A percentile compares a stretch with the other conserved stretches of the same genome.
These are phyloP conservation scores for Calonectris borealis DNA, from an alignment of 2,113 vertebrate species.

Conservation along the genomic window DNA sequence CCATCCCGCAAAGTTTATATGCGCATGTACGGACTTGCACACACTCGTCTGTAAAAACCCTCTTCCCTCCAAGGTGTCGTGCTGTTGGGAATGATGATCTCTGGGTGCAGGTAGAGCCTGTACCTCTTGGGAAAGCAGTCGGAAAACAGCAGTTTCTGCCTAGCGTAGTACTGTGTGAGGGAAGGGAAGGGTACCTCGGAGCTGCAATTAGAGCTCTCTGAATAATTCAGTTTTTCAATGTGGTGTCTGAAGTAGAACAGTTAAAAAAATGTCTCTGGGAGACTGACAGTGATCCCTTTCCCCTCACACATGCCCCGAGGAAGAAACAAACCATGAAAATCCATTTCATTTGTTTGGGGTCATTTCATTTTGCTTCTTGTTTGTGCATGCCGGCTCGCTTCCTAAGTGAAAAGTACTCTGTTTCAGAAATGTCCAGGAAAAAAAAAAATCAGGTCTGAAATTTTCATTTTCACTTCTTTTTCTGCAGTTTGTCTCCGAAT, in stretches of 20 bases:
- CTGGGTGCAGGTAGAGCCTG: background rate
- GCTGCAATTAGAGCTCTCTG: slow-evolving; percentile 9
- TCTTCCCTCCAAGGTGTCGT: background rate
- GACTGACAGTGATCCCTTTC: slow-evolving; percentile 16
- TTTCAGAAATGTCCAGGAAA: background rate
- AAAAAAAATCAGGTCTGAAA: background rate
- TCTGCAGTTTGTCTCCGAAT: background rate
- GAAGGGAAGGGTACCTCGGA: background rate
- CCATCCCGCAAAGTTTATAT: background rate
- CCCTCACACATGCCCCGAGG: background rate
- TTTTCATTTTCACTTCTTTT: background rate
- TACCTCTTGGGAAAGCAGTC: background rate
- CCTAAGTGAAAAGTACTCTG: background rate
- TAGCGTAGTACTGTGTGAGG: background rate
- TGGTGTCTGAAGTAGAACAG: background rate
- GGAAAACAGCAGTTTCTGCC: background rate
- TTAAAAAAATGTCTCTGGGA: slow-evolving; percentile 11
- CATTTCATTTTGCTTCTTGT: slow-evolving; percentile 29
- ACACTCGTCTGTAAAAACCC: rapidly evolving
- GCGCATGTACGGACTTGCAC: rapidly evolving
- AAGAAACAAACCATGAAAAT: slow-evolving; percentile 50
- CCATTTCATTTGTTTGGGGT: slow-evolving; percentile 49
- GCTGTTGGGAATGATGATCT: background rate
- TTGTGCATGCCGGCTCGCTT: background rate
- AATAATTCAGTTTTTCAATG: background rate